These are phyloP conservation scores for Chloroclystis v-ata DNA, from an alignment of 2,888 invertebrate species.

Conservation along the genomic window DNA sequence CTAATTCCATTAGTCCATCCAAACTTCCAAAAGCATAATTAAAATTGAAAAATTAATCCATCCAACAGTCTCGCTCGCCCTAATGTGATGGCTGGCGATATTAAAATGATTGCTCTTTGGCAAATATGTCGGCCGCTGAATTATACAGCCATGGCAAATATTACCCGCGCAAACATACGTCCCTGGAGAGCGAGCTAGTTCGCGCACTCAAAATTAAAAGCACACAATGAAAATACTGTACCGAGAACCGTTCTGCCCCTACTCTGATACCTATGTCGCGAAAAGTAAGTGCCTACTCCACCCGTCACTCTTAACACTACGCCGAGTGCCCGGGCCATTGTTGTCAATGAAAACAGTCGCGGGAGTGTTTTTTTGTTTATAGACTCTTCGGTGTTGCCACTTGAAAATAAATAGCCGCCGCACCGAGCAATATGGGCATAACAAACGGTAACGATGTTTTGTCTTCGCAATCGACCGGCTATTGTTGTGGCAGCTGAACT, in stretches of 20 bases:
- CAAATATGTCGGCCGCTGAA: conserved; percentile 80
- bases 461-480: conserved; percentile 59
- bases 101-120: conserved; percentile 82
- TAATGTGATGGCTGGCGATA: conserved; percentile 78
- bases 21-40: conserved; percentile 42
- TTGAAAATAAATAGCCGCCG: conserved; percentile 72
- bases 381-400: conserved; percentile 74
- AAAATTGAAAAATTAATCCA: conserved; percentile 70
- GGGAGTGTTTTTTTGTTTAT: conserved; percentile 77
- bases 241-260: conserved; percentile 50
- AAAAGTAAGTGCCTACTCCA: conserved; percentile 72
- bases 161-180: conserved; percentile 79
- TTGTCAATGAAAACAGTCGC: conserved; percentile 75
- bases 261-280: conserved; percentile 73
- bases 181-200: conserved; percentile 79
- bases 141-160: conserved; percentile 81
- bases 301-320: conserved; percentile 68
- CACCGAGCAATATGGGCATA: conserved; percentile 69
- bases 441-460: conserved; percentile 71
- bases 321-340: conserved; percentile 60
- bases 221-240: conserved; percentile 80
- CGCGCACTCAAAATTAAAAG: conserved; percentile 82
- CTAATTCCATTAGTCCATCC: conserved; percentile 26
- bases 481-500: conserved; percentile 47
- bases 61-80: conserved; percentile 65